Conservation (phyloP, 2,888 invertebrate species). For the Polyploca ridens region DNA sequence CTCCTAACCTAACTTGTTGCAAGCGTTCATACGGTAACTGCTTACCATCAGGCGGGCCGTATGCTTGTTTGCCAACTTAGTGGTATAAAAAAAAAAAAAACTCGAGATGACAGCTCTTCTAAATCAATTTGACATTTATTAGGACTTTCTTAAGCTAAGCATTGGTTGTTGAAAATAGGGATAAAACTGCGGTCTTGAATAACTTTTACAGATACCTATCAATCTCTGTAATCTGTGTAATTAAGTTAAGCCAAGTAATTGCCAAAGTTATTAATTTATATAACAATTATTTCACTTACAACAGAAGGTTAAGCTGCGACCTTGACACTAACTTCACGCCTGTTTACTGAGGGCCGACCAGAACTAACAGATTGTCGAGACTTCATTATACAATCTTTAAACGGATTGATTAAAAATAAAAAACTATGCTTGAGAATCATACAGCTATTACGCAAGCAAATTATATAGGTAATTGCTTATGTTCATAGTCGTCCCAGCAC, state of each 20-base stretch:
- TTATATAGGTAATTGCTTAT: neutral
- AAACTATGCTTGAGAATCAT: too few relatives aligned
- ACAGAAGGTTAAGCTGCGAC: slow-evolving; percentile 17
- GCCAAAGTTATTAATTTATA: neutral
- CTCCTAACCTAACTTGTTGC: too few relatives aligned
- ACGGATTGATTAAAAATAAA: slow-evolving; percentile 9
- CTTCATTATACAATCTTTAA: slow-evolving; percentile 5
- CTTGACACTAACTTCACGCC: slow-evolving; percentile 47
- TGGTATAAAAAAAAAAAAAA: too few relatives aligned
- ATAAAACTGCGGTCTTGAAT: too few relatives aligned
- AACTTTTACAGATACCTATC: neutral
- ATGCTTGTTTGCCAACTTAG: too few relatives aligned
- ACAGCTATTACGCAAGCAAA: neutral
- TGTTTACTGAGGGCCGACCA: slow-evolving; percentile 31
- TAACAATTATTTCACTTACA: slow-evolving; percentile 10
- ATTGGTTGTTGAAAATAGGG: too few relatives aligned
- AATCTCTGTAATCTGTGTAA: neutral
- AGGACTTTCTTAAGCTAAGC: too few relatives aligned
- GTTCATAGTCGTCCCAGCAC: too few relatives aligned
- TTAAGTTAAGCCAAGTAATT: neutral
- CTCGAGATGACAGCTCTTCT: too few relatives aligned
- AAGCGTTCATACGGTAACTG: too few relatives aligned
- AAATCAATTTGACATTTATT: too few relatives aligned
- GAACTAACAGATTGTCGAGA: slow-evolving; percentile 25
- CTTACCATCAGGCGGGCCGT: too few relatives aligned